phyloP scores from a whole-genome alignment of 2,888 invertebrate genomes.

The Heliconius aoede region DNA sequence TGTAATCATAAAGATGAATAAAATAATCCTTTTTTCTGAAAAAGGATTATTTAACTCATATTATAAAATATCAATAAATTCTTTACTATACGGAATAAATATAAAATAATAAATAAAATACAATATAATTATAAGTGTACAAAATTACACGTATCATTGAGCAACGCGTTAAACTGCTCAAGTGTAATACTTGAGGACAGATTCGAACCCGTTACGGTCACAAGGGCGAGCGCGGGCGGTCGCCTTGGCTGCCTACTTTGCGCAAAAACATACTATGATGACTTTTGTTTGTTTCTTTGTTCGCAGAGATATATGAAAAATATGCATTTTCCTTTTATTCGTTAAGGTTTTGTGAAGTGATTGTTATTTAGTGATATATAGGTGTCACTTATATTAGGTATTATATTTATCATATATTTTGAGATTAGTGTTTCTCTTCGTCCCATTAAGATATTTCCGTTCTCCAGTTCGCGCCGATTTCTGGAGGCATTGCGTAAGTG shows the following conservation, averaged over 20 bases:
- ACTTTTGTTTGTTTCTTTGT: neutral
- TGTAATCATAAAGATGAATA: neutral
- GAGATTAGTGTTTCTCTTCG: neutral
- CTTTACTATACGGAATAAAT: neutral
- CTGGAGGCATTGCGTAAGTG: too few relatives aligned
- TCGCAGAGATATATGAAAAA: neutral
- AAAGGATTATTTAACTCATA: too few relatives aligned
- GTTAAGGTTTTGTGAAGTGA: too few relatives aligned
- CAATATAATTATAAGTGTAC: neutral
- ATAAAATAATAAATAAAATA: neutral
- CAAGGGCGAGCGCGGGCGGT: conserved; percentile 52
- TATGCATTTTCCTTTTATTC: too few relatives aligned
- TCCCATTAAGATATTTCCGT: neutral
- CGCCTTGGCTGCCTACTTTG: conserved; percentile 31
- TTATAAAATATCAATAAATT: neutral
- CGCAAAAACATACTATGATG: neutral
- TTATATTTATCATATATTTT: too few relatives aligned
- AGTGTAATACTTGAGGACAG: conserved; percentile 38
- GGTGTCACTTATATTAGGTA: too few relatives aligned
- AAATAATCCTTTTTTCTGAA: neutral
- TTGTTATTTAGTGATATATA: too few relatives aligned
- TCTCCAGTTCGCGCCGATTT: too few relatives aligned
- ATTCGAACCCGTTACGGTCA: conserved; percentile 45
- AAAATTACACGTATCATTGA: conserved; percentile 31
- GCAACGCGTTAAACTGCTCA: conserved; percentile 32